Conservation (phyloP, 2,888 invertebrate species). For the Trichopoda pennipes region DNA sequence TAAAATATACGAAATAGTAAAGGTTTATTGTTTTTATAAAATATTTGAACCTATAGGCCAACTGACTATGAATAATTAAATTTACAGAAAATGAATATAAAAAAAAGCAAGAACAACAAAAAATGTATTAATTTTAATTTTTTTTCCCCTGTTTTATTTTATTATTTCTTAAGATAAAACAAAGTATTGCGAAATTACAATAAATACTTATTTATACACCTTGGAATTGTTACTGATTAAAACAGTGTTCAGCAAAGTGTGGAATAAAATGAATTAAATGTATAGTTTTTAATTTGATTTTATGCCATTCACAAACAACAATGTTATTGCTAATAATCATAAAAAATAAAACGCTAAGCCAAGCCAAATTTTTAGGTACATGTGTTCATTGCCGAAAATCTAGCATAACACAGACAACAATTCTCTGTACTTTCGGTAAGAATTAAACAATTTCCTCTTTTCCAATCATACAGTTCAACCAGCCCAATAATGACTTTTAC, state of each 20-base stretch:
- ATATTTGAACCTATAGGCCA: constrained; percentile 63
- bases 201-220: neutral
- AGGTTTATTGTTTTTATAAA: constrained; percentile 65
- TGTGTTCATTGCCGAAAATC: too few species aligned
- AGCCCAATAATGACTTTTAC: too few species aligned
- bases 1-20: constrained; percentile 55
- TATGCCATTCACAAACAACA: too few species aligned
- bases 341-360: too few species aligned
- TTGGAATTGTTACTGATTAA: neutral
- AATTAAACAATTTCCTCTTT: too few species aligned
- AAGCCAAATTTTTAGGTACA: too few species aligned
- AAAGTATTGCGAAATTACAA: constrained; percentile 47
- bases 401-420: too few species aligned
- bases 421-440: too few species aligned
- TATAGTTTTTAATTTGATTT: too few species aligned
- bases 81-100: constrained; percentile 38
- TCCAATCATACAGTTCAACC: too few species aligned
- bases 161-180: constrained; percentile 31
- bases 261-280: neutral
- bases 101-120: constrained; percentile 29
- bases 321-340: too few species aligned
- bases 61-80: constrained; percentile 63
- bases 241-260: neutral
- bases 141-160: constrained; percentile 4
- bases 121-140: constrained; percentile 45